Evolutionary conservation across 2,113 vertebrate genomes (phyloP), one percentile per base, ranked within the genome.

Genomic region (Haemorhous mexicanus): DNA sequence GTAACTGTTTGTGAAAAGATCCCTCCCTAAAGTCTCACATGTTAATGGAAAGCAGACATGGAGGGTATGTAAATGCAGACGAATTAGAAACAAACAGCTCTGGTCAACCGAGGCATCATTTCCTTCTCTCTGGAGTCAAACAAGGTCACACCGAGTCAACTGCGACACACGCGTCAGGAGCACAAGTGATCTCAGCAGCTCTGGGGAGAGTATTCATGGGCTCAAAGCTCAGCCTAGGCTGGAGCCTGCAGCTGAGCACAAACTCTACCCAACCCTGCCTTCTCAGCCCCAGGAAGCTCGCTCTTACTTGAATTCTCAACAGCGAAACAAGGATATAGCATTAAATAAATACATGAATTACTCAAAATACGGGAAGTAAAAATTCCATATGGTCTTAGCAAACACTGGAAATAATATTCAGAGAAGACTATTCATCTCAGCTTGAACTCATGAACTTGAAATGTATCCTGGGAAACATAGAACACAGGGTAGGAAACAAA

Each of bases 21-120:
- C 55, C 84, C 55, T 87, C 3, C 8, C 59, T 52, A 11, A 64
- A 87, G 59, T 56, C 90, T 84, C 61, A 28, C 59, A 44, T 12
- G 53, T 78, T 97, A 95, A 96, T 90, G 90, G 79, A 86, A 95
- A 96, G 90, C 96, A 97, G 95, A 94, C 95, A 72, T 9, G 3
- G 84, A 94, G 91, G 67, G 66, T 83, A 83, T 78, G 84, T 64
- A 93, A 91, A 89, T 84, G 74, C 82, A 85, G 85, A 88, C 2
- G 6, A 95, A 86, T 56, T 27, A 80, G 93, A 90, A 96, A 88
- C 79, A 96, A 95, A 94, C 88, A 93, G 56, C 88, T 37, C 67
- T 53, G 95, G 95, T 96, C 93, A 96, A 56, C 22, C 4, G 0
- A 92, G 85, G 90, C 93, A 84, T 78, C 69, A 9, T 93, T 95